Evolutionary conservation across 2,797 vertebrate genomes (phyloP), one percentile per base, ranked within the genome.

Genomic region (Argyrosomus regius): DNA sequence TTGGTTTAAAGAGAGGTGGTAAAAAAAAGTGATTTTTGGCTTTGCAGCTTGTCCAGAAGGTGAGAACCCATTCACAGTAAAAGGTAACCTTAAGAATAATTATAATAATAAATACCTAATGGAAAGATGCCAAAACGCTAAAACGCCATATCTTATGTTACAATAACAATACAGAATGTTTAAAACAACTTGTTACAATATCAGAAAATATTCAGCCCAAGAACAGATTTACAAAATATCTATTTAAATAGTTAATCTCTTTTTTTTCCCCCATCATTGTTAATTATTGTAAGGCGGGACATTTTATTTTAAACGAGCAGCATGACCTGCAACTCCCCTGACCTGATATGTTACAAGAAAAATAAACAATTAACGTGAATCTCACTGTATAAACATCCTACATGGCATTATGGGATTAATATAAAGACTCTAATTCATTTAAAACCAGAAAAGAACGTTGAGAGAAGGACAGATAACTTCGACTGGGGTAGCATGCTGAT

Each of bases 171-270:
- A 77, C 71, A 67, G 56, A 0, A 56, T 65, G 45, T 81, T 87
- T 72, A 78, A 91, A 91, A 87, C 60, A 85, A 85, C 63, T 31
- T 70, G 78, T 87, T 87, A 85, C 65, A 88, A 81, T 84, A 84
- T 86, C 66, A 87, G 86, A 86, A 91, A 88, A 87, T 88, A 91
- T 87, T 76, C 53, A 90, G 80, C 73, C 65, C 68, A 91, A 80
- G 80, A 85, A 86, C 73, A 68, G 31, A 82, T 90, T 92, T 89
- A 91, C 88, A 93, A 93, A 92, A 93, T 81, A 84, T 61, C 28
- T 70, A 82, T 83, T 88, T 82, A 77, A 87, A 93, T 85, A 82
- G 75, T 89, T 90, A 86, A 87, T 91, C 84, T 85, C 77, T 83
- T 73, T 53, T 67, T 73, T 22, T 67, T 52, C 58, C 18, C 41